These are phyloP conservation scores for Macrophya annulata DNA, from an alignment of 2,888 invertebrate genomes.

Conservation along the genomic window DNA sequence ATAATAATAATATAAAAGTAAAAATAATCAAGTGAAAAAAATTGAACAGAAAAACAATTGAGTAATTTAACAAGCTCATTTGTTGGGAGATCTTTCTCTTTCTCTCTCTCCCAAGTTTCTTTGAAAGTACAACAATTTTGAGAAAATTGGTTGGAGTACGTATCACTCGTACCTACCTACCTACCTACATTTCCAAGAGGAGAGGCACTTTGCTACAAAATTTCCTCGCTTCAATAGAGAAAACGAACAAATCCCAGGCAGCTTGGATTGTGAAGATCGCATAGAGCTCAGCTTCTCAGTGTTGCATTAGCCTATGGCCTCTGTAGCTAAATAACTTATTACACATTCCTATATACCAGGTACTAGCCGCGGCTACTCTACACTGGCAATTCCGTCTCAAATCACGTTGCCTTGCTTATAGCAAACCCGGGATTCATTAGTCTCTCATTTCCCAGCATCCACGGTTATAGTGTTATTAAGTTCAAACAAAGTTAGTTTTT, in stretches of 20 bases:
- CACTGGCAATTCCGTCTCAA: constrained; percentile 55
- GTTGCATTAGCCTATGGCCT: constrained; percentile 51
- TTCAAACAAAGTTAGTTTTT: constrained; percentile 64
- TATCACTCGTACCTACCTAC: not conserved
- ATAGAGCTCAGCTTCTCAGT: constrained; percentile 1
- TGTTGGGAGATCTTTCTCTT: not conserved
- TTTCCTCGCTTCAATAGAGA: constrained; percentile 19
- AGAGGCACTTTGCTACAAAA: constrained; percentile 34
- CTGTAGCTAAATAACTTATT: constrained; percentile 74
- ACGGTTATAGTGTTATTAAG: constrained; percentile 72
- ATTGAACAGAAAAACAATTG: not conserved
- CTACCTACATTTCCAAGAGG: not conserved
- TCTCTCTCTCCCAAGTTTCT: not conserved
- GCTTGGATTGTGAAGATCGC: constrained; percentile 20
- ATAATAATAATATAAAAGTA: not conserved
- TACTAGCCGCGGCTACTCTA: constrained; percentile 49
- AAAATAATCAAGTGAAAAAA: too few relatives aligned
- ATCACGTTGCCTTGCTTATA: constrained; percentile 36
- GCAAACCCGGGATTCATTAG: constrained; percentile 64
- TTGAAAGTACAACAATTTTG: constrained; percentile 31
- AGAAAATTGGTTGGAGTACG: constrained; percentile 29
- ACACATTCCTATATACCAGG: constrained; percentile 66
- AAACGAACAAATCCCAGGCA: constrained; percentile 39
- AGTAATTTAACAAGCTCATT: constrained; percentile 9
- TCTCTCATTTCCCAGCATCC: constrained; percentile 68